Base-by-base conservation (phyloP, 2,113 vertebrate species). In the Scytalopus superciliaris region DNA sequence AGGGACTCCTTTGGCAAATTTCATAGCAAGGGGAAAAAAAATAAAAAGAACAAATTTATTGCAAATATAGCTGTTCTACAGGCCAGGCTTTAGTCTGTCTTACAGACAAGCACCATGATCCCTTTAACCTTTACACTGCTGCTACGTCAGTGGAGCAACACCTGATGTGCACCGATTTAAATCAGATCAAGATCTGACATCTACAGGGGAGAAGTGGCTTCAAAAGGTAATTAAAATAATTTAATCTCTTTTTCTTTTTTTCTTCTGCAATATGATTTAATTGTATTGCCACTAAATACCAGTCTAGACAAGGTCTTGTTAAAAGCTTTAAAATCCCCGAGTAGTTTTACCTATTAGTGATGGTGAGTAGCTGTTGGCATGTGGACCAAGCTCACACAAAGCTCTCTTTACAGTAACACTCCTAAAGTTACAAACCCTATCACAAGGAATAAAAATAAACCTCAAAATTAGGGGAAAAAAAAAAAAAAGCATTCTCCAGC, bases 251-350 rank as follows among this genome's bases (percentile, higher is more conserved):
- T 78, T 56, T 59, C 73, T 85, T 80, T 69, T 76, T 73, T 74
- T 7, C n/a, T 85, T 91, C 83, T 84, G 31, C 37, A 62, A 7
- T 84, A 90, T 83, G 79, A 90, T 90, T 92, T 96, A 75, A 95
- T 89, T 94, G 75, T 85, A 92, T 81, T 93, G 87, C 94, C 94
- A 92, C 90, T 94, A 90, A 94, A 96, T 96, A 93, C 91, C 94
- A 97, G 96, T 98, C 97, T 98, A 98, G 97, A 98, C 97, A 70
- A 55, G 33, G 94, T 93, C 96, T 91, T 97, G 73, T 94, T 97
- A 94, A 97, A 92, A 91, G 75, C 62, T 96, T 95, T 87, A 92
- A 73, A 39, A 94, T 93, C 90, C n/a, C 3, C 1, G 45, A 73
- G 78, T 44, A 62, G 60, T 79, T 96, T 91, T 67, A 82, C 68